A percentile compares a stretch with the other conserved stretches of the same genome.
These are phyloP conservation scores for Germaria angustata DNA, from an alignment of 2,888 invertebrate species.

Conservation along the genomic window DNA sequence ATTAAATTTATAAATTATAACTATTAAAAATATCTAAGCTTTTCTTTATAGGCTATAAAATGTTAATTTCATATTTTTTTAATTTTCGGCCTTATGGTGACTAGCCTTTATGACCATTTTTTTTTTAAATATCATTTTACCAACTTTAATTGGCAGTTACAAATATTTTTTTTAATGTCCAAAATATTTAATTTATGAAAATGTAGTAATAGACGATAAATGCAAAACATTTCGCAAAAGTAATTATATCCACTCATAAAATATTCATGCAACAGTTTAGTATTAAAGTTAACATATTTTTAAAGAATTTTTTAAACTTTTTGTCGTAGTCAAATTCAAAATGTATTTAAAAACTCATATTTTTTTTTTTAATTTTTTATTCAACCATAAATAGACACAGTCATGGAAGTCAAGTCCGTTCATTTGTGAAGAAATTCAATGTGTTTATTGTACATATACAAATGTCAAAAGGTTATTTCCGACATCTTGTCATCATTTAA, in stretches of 20 bases:
- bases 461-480: slow-evolving; percentile 62
- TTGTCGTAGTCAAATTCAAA: neutral
- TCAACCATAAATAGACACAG: slow-evolving; percentile 9
- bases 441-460: slow-evolving; percentile 25
- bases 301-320: neutral
- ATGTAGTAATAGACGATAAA: too few relatives aligned
- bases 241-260: neutral
- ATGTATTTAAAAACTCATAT: neutral
- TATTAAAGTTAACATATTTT: neutral
- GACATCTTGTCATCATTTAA: slow-evolving; percentile 56
- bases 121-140: too few relatives aligned
- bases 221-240: too few relatives aligned
- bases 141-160: too few relatives aligned
- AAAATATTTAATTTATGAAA: too few relatives aligned
- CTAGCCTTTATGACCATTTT: too few relatives aligned
- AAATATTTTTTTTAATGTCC: too few relatives aligned
- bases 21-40: too few relatives aligned
- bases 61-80: too few relatives aligned
- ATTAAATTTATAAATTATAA: too few relatives aligned
- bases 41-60: too few relatives aligned
- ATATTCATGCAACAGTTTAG: neutral
- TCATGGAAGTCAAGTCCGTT: slow-evolving; percentile 8
- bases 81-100: too few relatives aligned
- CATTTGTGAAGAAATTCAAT: slow-evolving; percentile 19
- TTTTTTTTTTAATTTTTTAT: neutral